Evolutionary conservation across 2,888 invertebrate species (phyloP).

Genomic region (Eupithecia pulchellata): DNA sequence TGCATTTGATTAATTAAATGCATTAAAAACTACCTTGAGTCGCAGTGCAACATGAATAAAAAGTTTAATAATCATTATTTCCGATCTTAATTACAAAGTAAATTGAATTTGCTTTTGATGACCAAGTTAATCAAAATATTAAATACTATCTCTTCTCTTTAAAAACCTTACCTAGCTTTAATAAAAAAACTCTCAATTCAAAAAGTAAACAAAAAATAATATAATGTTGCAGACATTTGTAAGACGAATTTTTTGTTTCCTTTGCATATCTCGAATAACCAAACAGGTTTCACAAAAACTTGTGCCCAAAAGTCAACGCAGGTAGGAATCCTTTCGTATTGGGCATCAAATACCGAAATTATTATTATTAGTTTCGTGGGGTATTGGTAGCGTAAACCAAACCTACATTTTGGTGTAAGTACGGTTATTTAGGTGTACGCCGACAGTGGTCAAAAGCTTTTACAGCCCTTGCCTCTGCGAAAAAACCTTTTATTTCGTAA

Average conservation of each 20-base stretch:
- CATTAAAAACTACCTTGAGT: neutral
- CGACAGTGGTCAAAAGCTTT: neutral
- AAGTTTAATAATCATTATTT: neutral
- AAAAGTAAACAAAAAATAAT: neutral
- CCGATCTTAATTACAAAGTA: too few species aligned
- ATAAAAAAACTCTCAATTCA: neutral
- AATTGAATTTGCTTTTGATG: neutral
- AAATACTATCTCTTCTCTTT: neutral
- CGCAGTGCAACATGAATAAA: neutral
- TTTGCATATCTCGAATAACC: slow-evolving; percentile 13
- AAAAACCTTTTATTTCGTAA: neutral
- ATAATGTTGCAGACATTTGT: slow-evolving; percentile 17
- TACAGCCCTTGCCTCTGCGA: neutral
- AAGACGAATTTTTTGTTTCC: slow-evolving; percentile 7
- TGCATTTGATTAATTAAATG: neutral
- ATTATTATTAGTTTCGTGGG: slow-evolving; percentile 27
- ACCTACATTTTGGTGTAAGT: neutral
- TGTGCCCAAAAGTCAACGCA: slow-evolving; percentile 45
- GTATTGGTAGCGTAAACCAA: slow-evolving; percentile 18
- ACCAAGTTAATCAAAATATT: neutral
- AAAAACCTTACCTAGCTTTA: neutral
- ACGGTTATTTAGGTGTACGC: neutral
- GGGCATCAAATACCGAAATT: slow-evolving; percentile 30
- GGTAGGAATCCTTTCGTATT: slow-evolving; percentile 49
- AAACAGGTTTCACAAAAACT: slow-evolving; percentile 46